Evolutionary conservation across 2,888 invertebrate genomes (phyloP).

Genomic region (Lutraria lutraria): DNA sequence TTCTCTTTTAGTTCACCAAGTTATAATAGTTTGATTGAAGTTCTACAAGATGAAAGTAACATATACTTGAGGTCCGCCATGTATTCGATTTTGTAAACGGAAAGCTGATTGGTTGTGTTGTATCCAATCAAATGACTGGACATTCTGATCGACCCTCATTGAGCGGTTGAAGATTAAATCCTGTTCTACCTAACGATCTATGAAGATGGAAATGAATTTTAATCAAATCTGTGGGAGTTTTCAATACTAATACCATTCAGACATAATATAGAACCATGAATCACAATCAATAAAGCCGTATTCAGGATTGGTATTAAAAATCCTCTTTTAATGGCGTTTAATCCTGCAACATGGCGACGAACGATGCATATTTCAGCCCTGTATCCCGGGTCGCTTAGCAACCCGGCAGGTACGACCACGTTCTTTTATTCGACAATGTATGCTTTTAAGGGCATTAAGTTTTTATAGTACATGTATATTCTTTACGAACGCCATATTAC

Average conservation of each 20-base stretch:
- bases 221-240: constrained; percentile 22
- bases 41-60: too few relatives aligned
- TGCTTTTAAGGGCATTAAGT: background rate
- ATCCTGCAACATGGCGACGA: background rate
- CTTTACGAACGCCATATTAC: background rate
- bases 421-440: constrained; percentile 5
- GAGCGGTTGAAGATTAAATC: background rate
- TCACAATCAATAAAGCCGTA: constrained; percentile 29
- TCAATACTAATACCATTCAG: constrained; percentile 17
- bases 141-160: background rate
- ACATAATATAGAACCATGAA: constrained; percentile 26
- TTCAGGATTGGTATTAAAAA: background rate
- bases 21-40: too few relatives aligned
- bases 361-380: constrained; percentile 37
- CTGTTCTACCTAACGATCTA: constrained; percentile 11
- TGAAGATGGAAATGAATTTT: constrained; percentile 12
- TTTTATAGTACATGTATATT: background rate
- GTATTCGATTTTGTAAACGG: too few relatives aligned
- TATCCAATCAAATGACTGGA: background rate
- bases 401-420: constrained; percentile 27
- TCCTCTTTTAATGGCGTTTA: background rate
- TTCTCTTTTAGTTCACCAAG: too few relatives aligned
- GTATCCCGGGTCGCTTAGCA: constrained; percentile 22
- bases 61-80: too few relatives aligned
- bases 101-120: too few relatives aligned